Percentiles rank a stretch among this genome's conserved stretches.
Conservation (phyloP, 2,113 vertebrate genomes). For the Halcyon senegalensis region DNA sequence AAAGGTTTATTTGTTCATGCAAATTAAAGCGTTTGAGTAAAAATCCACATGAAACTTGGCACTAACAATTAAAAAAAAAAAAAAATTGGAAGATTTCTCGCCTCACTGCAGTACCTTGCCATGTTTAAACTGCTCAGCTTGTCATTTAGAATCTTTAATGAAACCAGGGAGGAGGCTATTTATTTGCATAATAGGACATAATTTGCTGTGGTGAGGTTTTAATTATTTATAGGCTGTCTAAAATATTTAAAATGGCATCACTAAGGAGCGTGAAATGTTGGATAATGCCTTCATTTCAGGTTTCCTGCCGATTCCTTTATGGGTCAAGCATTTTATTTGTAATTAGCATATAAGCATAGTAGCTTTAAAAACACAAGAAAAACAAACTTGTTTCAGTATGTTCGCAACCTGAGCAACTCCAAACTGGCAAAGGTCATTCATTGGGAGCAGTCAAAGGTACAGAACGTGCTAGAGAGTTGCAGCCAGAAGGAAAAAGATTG, state of each 20-base stretch:
- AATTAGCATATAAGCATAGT: slow-evolving; percentile 72
- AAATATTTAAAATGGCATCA: slow-evolving; percentile 85
- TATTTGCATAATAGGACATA: slow-evolving; percentile 89
- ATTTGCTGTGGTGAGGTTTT: slow-evolving; percentile 83
- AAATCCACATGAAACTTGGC: slow-evolving; percentile 80
- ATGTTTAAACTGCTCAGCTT: slow-evolving; percentile 79
- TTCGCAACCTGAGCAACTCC: slow-evolving; percentile 57
- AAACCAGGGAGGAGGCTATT: slow-evolving; percentile 82
- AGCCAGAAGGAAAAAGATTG: neutral
- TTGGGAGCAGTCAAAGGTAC: slow-evolving; percentile 7
- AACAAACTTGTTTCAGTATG: slow-evolving; percentile 69
- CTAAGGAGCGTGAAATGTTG: slow-evolving; percentile 81
- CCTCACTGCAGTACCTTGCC: slow-evolving; percentile 72
- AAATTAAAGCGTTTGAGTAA: slow-evolving; percentile 79
- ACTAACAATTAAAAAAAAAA: slow-evolving; percentile 73
- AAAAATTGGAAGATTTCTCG: slow-evolving; percentile 67
- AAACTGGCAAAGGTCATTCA: slow-evolving; percentile 60
- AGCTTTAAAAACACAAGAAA: slow-evolving; percentile 75
- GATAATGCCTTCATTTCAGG: slow-evolving; percentile 81
- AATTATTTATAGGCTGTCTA: slow-evolving; percentile 85
- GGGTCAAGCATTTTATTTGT: slow-evolving; percentile 80
- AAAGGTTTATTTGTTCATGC: slow-evolving; percentile 84
- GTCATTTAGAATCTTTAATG: slow-evolving; percentile 83
- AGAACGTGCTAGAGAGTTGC: neutral
- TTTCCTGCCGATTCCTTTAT: slow-evolving; percentile 79